Evolutionary conservation across 2,797 vertebrate genomes (phyloP), one percentile per base, ranked within the genome.

Genomic region (Enteromius afrohamiltoni): DNA sequence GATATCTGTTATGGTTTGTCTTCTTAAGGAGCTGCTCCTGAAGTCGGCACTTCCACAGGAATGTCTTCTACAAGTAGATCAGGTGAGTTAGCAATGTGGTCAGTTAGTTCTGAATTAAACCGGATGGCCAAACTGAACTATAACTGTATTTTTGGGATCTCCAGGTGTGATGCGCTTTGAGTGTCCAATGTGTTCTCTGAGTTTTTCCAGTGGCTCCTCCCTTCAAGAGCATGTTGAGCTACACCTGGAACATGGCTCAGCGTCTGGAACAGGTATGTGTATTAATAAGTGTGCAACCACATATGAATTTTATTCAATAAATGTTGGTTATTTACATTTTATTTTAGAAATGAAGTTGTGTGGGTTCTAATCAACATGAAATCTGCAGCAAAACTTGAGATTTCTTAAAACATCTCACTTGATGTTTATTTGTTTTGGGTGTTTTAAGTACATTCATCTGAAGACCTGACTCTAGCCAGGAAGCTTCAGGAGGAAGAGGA

Each of bases 401-500:
- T 37, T 75, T 62, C 1, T 34, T 23, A 7, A 64, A 47, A 40
- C 34, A 10, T 68, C 29, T 49, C 19, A 21, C n/a, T 40, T 79
- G 21, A 65, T 11, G 23, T 76, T 42, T 8, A 31, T 55, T 42
- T 47, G 42, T 16, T 68, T 69, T 81, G 37, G 1, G 31, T 70
- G 29, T 58, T 74, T 85, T 47, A 8, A 88, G 88, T 77, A 23
- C 58, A 64, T 53, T 29, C 73, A 16, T 26, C 29, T 17, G 88
- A 65, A 75, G 91, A 92, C 75, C 67, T 86, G 53, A 85, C 37
- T 79, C 85, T 96, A 84, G 96, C 96, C 88, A 93, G 91, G 4
- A 91, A 53, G 37, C 93, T 97, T 77, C 96, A 96, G 26, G 89
- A 87, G 67, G 94, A 96, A 89, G 95, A 96, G 87, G 91, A 95